These are phyloP conservation scores for Pollenia angustigena DNA, from an alignment of 2,888 invertebrate species.

Conservation along the genomic window DNA sequence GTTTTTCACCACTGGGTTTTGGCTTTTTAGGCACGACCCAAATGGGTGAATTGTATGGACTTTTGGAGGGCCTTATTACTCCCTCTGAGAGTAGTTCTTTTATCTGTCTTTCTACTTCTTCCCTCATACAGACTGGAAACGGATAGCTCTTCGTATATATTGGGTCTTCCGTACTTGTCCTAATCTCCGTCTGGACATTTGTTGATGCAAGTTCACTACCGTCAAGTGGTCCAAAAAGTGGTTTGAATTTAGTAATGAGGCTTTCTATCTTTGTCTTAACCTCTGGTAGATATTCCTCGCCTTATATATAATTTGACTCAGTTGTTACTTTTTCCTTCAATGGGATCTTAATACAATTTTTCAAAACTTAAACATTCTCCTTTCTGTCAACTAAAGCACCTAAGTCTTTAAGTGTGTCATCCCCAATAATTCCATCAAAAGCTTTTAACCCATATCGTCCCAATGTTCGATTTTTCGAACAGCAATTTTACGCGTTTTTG, in stretches of 20 bases:
- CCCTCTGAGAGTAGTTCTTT: conserved; percentile 74
- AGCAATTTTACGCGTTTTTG: too few species aligned
- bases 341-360: not conserved
- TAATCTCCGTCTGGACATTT: too few species aligned
- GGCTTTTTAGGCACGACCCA: too few species aligned
- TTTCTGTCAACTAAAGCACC: conserved; percentile 69
- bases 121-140: conserved; percentile 12
- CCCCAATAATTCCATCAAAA: too few species aligned
- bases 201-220: too few species aligned
- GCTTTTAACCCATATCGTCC: too few species aligned
- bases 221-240: too few species aligned
- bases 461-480: too few species aligned
- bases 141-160: conserved; percentile 16
- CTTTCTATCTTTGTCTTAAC: too few species aligned
- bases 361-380: conserved; percentile 45
- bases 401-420: conserved; percentile 68
- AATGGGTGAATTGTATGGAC: conserved; percentile 74
- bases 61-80: too few species aligned
- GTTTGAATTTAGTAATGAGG: too few species aligned
- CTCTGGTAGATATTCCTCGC: not conserved
- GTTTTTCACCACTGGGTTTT: too few species aligned
- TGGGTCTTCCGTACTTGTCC: not conserved
- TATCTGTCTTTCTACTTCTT: conserved; percentile 21
- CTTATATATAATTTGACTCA: not conserved
- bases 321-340: conserved; percentile 3